Evolutionary conservation across 2,888 invertebrate species (phyloP).

Genomic region (Oxycera nigricornis): DNA sequence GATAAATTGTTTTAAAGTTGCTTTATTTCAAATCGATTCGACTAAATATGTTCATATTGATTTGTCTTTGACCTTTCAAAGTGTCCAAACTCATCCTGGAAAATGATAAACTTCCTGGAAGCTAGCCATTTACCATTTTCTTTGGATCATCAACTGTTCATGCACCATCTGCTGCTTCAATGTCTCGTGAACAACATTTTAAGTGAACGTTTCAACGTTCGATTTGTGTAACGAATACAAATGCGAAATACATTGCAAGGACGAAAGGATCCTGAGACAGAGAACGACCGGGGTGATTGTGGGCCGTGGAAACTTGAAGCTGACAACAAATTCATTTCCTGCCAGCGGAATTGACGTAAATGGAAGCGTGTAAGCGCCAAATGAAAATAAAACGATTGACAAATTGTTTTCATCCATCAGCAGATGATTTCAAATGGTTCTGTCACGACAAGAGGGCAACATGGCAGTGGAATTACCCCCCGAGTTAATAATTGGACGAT

Average conservation of each 20-base stretch:
- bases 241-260: neutral
- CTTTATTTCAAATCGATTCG: too few relatives aligned
- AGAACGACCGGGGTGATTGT: neutral
- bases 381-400: constrained; percentile 46
- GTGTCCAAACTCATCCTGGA: too few relatives aligned
- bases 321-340: constrained; percentile 42
- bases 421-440: constrained; percentile 44
- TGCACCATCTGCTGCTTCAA: neutral
- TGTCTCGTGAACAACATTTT: neutral
- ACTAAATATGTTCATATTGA: too few relatives aligned
- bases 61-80: neutral
- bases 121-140: neutral
- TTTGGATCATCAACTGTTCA: neutral
- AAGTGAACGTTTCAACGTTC: neutral
- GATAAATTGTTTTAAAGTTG: too few relatives aligned
- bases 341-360: constrained; percentile 40
- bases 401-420: constrained; percentile 46
- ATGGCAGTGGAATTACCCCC: constrained; percentile 36
- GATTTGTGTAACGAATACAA: neutral
- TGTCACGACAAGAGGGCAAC: constrained; percentile 42
- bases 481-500: constrained; percentile 40
- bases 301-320: constrained; percentile 11
- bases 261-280: neutral
- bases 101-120: too few relatives aligned
- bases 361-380: constrained; percentile 31